Percentiles rank a stretch among this genome's conserved stretches.
Conservation (phyloP, 2,113 vertebrate genomes). For the Neotoma lepida region DNA sequence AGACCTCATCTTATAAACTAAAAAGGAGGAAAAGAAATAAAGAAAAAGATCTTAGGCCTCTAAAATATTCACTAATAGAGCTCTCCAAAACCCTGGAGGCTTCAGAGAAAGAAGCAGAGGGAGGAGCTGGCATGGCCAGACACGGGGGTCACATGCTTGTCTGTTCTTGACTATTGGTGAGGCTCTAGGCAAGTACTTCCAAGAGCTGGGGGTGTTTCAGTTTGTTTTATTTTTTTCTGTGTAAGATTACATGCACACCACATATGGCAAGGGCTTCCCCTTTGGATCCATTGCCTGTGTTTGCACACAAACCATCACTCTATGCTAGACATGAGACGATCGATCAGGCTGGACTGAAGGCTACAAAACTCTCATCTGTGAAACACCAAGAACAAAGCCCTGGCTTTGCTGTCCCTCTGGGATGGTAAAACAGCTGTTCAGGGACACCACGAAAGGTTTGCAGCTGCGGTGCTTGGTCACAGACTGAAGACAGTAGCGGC, state of each 20-base stretch:
- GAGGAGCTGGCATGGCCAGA: not conserved
- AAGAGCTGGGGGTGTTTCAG: not conserved
- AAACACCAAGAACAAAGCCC: not conserved
- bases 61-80: not conserved
- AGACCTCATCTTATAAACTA: not conserved
- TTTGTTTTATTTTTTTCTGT: not conserved
- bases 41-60: not conserved
- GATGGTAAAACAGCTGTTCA: conserved; percentile 34
- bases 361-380: not conserved
- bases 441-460: conserved; percentile 44
- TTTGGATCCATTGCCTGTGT: not conserved
- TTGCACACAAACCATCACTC: rapidly evolving
- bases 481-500: not conserved
- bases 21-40: not conserved
- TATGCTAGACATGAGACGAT: not conserved
- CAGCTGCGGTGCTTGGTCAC: not conserved
- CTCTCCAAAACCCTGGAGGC: not conserved
- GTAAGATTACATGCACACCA: not conserved
- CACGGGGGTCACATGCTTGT: not conserved
- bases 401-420: not conserved
- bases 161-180: not conserved
- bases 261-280: not conserved
- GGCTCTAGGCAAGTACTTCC: not conserved
- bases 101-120: not conserved
- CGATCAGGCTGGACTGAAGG: not conserved